These are phyloP conservation scores for Mesodorylaimus sp. DNA, from an alignment of 2,888 invertebrate species.

Conservation along the genomic window DNA sequence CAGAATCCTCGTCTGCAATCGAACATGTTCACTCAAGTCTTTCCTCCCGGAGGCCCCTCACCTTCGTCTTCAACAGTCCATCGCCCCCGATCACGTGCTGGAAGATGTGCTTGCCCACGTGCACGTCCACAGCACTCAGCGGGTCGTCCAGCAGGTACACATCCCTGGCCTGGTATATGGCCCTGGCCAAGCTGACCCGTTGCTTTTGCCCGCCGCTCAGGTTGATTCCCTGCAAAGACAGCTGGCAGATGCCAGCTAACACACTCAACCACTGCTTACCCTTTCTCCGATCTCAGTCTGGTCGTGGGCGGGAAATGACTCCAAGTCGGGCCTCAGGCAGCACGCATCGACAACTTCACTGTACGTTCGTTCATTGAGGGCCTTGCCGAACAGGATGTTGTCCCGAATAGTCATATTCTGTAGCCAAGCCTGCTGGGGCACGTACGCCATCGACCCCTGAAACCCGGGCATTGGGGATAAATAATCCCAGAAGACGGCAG, in stretches of 20 bases:
- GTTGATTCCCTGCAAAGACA: slow-evolving; percentile 45
- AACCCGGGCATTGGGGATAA: slow-evolving; percentile 42
- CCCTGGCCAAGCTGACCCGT: slow-evolving; percentile 74
- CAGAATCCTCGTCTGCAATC: slow-evolving; percentile 58
- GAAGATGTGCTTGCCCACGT: slow-evolving; percentile 93
- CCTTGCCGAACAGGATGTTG: slow-evolving; percentile 31
- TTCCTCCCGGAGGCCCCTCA: too few species aligned
- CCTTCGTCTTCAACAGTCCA: slow-evolving; percentile 35
- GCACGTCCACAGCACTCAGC: slow-evolving; percentile 77
- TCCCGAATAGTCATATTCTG: slow-evolving; percentile 15
- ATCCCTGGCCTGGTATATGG: slow-evolving; percentile 69
- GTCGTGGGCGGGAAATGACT: slow-evolving; percentile 18
- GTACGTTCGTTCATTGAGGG: slow-evolving; percentile 19
- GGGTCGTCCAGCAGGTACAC: slow-evolving; percentile 89
- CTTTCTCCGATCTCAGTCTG: slow-evolving; percentile 13
- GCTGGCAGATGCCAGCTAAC: too few species aligned
- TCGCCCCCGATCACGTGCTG: slow-evolving; percentile 69
- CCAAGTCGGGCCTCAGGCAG: slow-evolving; percentile 30
- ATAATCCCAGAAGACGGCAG: too few species aligned
- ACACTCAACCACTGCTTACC: too few species aligned
- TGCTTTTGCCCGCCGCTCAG: slow-evolving; percentile 74
- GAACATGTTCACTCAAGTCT: too few species aligned
- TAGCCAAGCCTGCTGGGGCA: slow-evolving; percentile 33
- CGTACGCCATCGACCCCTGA: slow-evolving; percentile 42
- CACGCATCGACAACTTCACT: slow-evolving; percentile 29